Percentiles rank a stretch among this genome's conserved stretches.
Conservation (phyloP, 2,888 invertebrate species). For the Phorcus lineatus region DNA sequence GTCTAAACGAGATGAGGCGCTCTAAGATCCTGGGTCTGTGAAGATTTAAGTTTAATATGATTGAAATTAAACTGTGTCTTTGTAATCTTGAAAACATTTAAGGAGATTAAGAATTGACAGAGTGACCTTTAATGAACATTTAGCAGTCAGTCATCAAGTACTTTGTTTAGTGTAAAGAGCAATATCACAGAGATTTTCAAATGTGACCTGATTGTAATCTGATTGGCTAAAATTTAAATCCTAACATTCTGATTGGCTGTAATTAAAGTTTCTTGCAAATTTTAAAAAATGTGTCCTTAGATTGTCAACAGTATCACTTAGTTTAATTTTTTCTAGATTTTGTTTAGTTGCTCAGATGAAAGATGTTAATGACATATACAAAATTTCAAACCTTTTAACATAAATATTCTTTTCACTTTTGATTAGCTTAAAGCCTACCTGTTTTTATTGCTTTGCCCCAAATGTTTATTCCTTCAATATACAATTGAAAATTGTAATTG, state of each 20-base stretch:
- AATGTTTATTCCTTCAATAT: no score
- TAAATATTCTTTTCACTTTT: no score
- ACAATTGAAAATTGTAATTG: no score
- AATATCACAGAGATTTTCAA: not conserved
- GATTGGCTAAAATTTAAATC: not conserved
- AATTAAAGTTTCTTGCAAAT: not conserved
- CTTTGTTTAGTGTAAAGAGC: no score
- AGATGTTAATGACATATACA: not conserved
- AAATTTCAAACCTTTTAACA: not conserved
- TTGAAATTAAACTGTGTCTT: no score
- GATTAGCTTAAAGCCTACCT: no score
- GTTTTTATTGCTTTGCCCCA: no score
- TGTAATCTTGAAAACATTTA: no score
- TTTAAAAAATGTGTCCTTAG: not conserved
- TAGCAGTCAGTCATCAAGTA: no score
- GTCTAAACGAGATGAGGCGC: not conserved
- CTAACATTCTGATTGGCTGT: not conserved
- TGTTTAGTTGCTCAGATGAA: not conserved
- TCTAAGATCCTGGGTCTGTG: not conserved
- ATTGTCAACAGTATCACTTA: not conserved
- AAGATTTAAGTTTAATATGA: not conserved
- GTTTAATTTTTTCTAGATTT: not conserved
- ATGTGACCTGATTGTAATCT: not conserved
- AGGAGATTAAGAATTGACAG: no score
- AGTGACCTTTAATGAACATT: no score